Evolutionary conservation across 35 echinoderm and acorn worm species (phyloP).

Genomic region (Eucidaris tribuloides): DNA sequence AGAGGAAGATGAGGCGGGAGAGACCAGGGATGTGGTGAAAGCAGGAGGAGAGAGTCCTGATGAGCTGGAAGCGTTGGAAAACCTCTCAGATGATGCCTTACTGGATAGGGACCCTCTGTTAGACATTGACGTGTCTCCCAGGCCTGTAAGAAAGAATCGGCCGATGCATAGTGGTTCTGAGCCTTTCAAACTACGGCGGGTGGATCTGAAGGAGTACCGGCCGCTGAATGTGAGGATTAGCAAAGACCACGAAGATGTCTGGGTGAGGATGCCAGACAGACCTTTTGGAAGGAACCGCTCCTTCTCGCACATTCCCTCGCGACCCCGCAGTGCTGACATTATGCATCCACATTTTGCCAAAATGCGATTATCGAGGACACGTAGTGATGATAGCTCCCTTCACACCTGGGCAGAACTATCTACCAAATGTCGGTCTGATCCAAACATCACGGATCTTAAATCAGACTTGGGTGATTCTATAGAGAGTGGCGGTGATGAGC

Average conservation of each 20-base stretch:
- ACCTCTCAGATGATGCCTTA: slow-evolving; percentile 8
- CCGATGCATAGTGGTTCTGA: not conserved
- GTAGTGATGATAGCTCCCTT: slow-evolving; percentile 38
- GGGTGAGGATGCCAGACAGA: slow-evolving; percentile 33
- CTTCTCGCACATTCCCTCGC: slow-evolving; percentile 7
- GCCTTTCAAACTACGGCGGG: slow-evolving; percentile 37
- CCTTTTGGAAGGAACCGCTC: slow-evolving; percentile 6
- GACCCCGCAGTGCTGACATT: slow-evolving; percentile 41
- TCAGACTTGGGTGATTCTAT: slow-evolving; percentile 20
- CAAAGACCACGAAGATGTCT: slow-evolving; percentile 48
- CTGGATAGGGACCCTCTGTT: not conserved
- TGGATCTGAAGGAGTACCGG: slow-evolving; percentile 37
- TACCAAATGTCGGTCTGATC: slow-evolving; percentile 39
- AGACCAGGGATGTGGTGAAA: slow-evolving; percentile 28
- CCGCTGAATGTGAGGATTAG: slow-evolving; percentile 10
- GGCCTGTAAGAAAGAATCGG: not conserved
- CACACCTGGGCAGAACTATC: slow-evolving; percentile 17
- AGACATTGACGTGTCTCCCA: slow-evolving; percentile 10
- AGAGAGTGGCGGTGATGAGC: not conserved
- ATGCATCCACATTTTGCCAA: slow-evolving; percentile 37
- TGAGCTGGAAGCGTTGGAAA: slow-evolving; percentile 82
- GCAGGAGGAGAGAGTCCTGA: slow-evolving; percentile 70
- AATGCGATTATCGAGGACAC: slow-evolving; percentile 24
- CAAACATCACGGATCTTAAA: slow-evolving; percentile 43
- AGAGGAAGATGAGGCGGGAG: slow-evolving; percentile 40